phyloP scores from a whole-genome alignment of 2,888 invertebrate genomes.

The Eupelmus urozonus region DNA sequence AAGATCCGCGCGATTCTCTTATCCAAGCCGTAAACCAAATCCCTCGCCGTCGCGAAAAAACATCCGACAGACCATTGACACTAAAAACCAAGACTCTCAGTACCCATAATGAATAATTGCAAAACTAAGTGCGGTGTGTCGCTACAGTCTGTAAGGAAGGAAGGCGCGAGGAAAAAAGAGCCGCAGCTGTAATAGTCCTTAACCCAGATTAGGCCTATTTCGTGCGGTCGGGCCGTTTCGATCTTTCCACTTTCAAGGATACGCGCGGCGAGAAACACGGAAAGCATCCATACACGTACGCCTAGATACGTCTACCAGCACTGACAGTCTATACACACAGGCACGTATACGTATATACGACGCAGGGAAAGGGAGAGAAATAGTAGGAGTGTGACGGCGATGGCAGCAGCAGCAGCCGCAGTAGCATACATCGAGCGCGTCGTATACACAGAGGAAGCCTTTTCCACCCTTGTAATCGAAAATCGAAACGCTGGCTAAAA shows the following conservation, averaged over 20 bases:
- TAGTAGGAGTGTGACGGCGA: not conserved
- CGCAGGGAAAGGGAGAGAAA: not conserved
- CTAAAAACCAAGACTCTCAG: too few relatives aligned
- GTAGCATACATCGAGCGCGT: too few relatives aligned
- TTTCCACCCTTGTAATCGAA: constrained; percentile 21
- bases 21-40: too few relatives aligned
- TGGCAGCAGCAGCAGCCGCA: not conserved
- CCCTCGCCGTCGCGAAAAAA: too few relatives aligned
- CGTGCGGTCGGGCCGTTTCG: constrained; percentile 34
- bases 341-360: not conserved
- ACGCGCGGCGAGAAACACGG: not conserved
- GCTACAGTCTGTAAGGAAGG: not conserved
- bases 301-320: not conserved
- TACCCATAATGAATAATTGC: too few relatives aligned
- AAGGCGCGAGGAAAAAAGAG: not conserved
- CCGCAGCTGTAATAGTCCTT: constrained; percentile 37
- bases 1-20: too few relatives aligned
- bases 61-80: too few relatives aligned
- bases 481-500: constrained; percentile 33
- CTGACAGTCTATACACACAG: too few relatives aligned
- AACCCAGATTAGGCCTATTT: constrained; percentile 42
- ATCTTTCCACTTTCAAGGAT: constrained; percentile 53
- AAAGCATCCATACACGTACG: not conserved
- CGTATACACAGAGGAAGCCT: not conserved
- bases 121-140: too few relatives aligned